Evolutionary conservation across 2,888 invertebrate species (phyloP), one percentile per base, ranked within the genome.

Genomic region (Eupithecia vulgata): DNA sequence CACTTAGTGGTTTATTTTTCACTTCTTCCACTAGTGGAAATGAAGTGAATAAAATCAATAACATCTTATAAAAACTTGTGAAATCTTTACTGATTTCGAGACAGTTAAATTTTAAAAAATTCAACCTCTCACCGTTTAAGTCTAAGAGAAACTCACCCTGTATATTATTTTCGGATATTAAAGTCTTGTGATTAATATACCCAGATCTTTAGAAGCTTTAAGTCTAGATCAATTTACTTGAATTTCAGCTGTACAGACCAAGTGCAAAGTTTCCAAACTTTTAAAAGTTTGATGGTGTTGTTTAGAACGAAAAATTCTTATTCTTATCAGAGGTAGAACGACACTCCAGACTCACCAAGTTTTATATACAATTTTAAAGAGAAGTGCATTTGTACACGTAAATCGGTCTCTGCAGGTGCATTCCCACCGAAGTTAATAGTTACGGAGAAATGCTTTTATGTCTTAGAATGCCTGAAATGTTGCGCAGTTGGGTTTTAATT

Each of bases 321-420:
- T 67, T 72, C 59, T 70, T 75, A 75, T 75, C 72, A 72, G 57
- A 64, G 61, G 59, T 76, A 61, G 70, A 74, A 76, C 66, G 69
- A 42, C 71, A 69, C 77, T 75, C 73, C 10, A 64, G 75, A 75
- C 72, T 64, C 69, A 8, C 57, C 25, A 72, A 75, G 81, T 79
- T 81, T 83, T 79, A 83, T 82, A 85, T 83, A 83, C 84, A 85
- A 83, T 83, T 81, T 80, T 76, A 81, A 80, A 83, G 69, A 52
- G 82, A 78, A 77, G 82, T 82, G 83, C 84, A 86, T 85, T 86
- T 85, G 81, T 82, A 78, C 79, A 81, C 79, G 79, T 84, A 83
- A 89, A 90, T 89, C 82, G 85, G 81, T 82, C 87, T 84, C 86
- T 81, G 81, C 85, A 86, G 87, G 82, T 88, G 88, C 88, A 89